Evolutionary conservation across 2,797 vertebrate genomes (phyloP).

Genomic region (Rhabdomys pumilio): DNA sequence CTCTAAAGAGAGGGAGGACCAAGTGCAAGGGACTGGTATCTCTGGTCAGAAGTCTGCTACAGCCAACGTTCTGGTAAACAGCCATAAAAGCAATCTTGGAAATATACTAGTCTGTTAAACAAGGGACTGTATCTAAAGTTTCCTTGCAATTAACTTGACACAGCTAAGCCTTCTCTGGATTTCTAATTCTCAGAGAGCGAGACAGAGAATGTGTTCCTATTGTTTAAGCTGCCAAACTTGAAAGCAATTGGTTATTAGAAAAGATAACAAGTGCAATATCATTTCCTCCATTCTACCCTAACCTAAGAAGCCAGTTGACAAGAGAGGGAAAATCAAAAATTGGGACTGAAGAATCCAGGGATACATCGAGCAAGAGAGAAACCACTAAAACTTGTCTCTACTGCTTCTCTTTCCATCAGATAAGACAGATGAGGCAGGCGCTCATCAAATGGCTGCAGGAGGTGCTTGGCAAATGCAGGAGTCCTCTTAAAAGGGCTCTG

Average conservation of each 20-base stretch:
- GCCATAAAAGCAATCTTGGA: background rate
- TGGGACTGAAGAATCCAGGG: background rate
- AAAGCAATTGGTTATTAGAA: background rate
- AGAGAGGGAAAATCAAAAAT: background rate
- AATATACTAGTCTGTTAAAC: background rate
- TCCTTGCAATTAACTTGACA: background rate
- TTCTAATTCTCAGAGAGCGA: background rate
- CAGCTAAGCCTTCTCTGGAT: background rate
- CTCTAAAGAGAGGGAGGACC: background rate
- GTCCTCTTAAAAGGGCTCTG: conserved; percentile 7
- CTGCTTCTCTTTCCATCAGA: background rate
- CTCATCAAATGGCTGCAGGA: conserved; percentile 30
- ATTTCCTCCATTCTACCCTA: background rate
- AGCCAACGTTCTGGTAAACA: background rate
- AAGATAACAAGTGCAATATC: background rate
- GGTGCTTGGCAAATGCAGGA: background rate
- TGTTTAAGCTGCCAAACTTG: background rate
- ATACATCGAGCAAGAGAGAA: background rate
- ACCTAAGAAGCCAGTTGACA: conserved; percentile 2
- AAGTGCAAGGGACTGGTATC: background rate
- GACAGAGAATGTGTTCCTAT: background rate
- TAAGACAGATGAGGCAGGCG: background rate
- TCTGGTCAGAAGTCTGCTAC: background rate
- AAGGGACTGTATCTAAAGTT: background rate
- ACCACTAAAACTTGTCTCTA: background rate